phyloP scores from a whole-genome alignment of 2,888 invertebrate species.

The Lissocephala sabroskyi region DNA sequence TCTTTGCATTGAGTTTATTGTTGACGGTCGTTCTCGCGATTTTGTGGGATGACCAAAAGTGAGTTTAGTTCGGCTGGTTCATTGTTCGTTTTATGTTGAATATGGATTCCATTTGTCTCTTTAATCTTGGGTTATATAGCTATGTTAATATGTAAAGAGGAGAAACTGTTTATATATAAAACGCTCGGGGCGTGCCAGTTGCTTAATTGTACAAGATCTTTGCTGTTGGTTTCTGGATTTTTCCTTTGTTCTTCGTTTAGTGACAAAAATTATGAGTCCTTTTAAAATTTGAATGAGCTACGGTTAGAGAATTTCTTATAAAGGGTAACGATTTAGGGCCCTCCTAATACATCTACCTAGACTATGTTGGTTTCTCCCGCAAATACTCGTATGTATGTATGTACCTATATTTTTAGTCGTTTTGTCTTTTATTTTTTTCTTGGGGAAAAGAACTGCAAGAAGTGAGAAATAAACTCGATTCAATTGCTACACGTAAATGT shows the following conservation, averaged over 20 bases:
- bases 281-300: conserved; percentile 61
- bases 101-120: not conserved
- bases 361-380: no score
- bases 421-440: conserved; percentile 10
- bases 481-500: no score
- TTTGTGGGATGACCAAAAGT: not conserved
- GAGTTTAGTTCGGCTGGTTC: conserved; percentile 24
- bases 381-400: no score
- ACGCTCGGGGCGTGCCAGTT: conserved; percentile 9
- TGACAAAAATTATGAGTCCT: conserved; percentile 45
- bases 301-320: conserved; percentile 26
- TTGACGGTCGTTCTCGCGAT: not conserved
- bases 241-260: conserved; percentile 30
- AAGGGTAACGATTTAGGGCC: conserved; percentile 31
- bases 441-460: conserved; percentile 6
- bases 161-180: conserved; percentile 51
- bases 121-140: conserved; percentile 25
- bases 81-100: conserved; percentile 34
- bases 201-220: conserved; percentile 46
- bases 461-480: conserved; percentile 24
- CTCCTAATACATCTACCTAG: no score
- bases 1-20: no score
- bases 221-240: conserved; percentile 10
- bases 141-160: conserved; percentile 49
- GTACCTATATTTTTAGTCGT: not conserved